Conservation (phyloP, 2,113 vertebrate genomes). For the Muntiacus muntjak region DNA sequence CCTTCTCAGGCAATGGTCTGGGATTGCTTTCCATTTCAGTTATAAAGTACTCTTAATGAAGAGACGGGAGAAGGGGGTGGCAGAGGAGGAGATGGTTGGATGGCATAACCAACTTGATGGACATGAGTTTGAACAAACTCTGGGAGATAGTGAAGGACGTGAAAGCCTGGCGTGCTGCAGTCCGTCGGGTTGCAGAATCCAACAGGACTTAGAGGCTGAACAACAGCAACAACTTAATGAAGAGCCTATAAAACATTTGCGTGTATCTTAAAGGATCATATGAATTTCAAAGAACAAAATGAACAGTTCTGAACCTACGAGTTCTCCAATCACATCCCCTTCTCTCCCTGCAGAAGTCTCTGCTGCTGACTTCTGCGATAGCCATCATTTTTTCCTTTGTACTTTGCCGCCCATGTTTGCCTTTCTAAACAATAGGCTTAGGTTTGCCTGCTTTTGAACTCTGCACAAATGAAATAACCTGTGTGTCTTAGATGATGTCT, state of each 20-base stretch:
- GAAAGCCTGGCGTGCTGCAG: background rate
- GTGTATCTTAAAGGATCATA: background rate
- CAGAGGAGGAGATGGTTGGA: background rate
- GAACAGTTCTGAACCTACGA: background rate
- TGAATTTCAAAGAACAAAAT: background rate
- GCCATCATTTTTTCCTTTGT: background rate
- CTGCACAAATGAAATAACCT: background rate
- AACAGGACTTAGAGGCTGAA: background rate
- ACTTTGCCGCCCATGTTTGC: background rate
- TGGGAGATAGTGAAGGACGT: background rate
- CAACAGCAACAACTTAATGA: background rate
- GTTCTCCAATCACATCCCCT: background rate
- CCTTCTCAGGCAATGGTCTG: background rate
- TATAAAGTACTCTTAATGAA: background rate
- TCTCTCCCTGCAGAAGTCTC: background rate
- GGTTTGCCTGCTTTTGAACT: background rate
- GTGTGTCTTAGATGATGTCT: background rate
- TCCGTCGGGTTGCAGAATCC: background rate
- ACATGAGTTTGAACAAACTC: background rate
- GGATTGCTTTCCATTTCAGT: background rate
- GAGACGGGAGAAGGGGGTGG: background rate
- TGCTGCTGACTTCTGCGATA: background rate
- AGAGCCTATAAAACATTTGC: background rate
- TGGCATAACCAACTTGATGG: background rate
- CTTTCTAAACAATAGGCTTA: background rate